Percentiles rank a stretch among this genome's conserved stretches.
Conservation (phyloP, 2,888 invertebrate species). For the Parascotia fuliginaria region DNA sequence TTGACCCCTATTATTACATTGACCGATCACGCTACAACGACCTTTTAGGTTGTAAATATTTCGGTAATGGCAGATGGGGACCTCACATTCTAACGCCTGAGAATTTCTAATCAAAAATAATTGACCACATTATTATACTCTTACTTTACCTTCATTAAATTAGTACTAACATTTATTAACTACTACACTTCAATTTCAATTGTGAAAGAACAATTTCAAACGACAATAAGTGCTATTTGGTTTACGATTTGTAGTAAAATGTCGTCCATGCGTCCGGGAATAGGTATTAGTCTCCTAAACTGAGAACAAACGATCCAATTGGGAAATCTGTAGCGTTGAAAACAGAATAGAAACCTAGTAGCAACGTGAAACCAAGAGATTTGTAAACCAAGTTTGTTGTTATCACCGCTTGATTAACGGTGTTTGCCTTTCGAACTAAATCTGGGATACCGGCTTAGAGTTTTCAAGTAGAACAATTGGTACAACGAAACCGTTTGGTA, state of each 20-base stretch:
- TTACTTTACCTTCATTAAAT: no score
- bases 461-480: conserved; percentile 12
- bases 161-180: no score
- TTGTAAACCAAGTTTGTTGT: conserved; percentile 36
- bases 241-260: conserved; percentile 52
- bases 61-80: no score
- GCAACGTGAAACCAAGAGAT: conserved; percentile 34
- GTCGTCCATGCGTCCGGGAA: conserved; percentile 44
- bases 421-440: conserved; percentile 21
- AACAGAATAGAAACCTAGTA: conserved; percentile 44
- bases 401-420: conserved; percentile 33
- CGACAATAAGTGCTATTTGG: neutral
- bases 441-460: conserved; percentile 9
- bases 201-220: neutral
- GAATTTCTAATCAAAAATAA: no score
- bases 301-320: conserved; percentile 63
- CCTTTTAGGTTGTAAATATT: no score
- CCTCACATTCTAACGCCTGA: no score
- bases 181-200: no score
- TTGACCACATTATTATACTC: no score
- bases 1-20: no score
- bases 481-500: neutral
- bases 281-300: conserved; percentile 61
- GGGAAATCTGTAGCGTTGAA: conserved; percentile 65
- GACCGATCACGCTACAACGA: no score